Conservation (phyloP, 92 coral and sea anemone genomes). For the Porites rus region DNA sequence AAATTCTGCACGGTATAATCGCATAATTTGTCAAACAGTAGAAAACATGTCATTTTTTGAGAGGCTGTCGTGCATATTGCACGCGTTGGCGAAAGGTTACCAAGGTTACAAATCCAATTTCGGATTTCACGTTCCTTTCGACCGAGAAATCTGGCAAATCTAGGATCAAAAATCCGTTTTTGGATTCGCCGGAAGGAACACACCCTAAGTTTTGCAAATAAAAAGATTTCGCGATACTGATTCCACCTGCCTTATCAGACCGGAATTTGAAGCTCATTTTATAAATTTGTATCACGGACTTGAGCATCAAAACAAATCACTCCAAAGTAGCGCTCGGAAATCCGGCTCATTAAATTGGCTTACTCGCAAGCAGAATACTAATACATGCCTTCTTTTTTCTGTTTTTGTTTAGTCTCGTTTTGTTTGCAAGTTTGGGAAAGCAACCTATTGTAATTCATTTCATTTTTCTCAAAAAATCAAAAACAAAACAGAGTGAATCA, state of each 20-base stretch:
- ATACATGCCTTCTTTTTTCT: constrained; percentile 1
- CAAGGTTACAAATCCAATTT: too few species aligned
- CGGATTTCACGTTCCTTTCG: too few species aligned
- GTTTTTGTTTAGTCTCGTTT: background rate
- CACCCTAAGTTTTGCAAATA: too few species aligned
- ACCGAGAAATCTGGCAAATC: too few species aligned
- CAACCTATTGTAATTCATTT: constrained; percentile 13
- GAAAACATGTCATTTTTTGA: too few species aligned
- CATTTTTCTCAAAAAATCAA: constrained; percentile 8
- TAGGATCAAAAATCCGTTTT: too few species aligned
- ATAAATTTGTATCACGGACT: constrained; percentile 3
- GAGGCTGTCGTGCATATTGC: too few species aligned
- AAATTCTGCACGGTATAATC: too few species aligned
- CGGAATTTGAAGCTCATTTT: constrained; percentile 1
- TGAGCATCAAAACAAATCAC: constrained; percentile 12
- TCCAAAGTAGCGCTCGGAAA: background rate
- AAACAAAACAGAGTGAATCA: constrained; percentile 16
- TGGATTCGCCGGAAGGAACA: too few species aligned
- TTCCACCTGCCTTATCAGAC: constrained; percentile 5
- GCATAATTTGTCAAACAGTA: too few species aligned
- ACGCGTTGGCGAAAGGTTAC: too few species aligned
- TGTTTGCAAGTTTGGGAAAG: constrained; percentile 18
- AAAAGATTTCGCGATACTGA: background rate
- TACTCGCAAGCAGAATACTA: constrained; percentile 4
- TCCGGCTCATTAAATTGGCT: background rate